Percentiles rank a stretch among this genome's conserved stretches.
Conservation (phyloP, 2,888 invertebrate genomes). For the Drosophila prolongata region DNA sequence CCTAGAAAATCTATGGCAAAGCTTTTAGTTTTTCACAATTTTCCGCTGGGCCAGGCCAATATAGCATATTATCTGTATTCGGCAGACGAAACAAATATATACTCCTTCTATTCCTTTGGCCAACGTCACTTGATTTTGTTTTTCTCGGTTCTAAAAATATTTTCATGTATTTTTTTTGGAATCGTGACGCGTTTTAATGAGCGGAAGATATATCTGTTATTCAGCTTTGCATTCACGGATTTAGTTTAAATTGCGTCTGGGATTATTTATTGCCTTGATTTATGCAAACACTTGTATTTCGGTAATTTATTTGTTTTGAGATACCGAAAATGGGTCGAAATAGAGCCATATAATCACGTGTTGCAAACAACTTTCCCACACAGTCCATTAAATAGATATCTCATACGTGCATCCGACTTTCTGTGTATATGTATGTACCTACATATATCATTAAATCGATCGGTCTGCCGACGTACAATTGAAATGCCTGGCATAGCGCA, state of each 20-base stretch:
- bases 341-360: constrained; percentile 63
- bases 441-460: constrained; percentile 42
- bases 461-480: constrained; percentile 36
- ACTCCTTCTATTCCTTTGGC: constrained; percentile 4
- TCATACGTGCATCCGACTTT: constrained; percentile 15
- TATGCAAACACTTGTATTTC: constrained; percentile 12
- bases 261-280: constrained; percentile 28
- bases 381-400: constrained; percentile 42
- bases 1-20: constrained; percentile 28
- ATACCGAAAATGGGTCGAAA: constrained; percentile 37
- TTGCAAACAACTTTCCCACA: constrained; percentile 46
- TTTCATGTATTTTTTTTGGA: constrained; percentile 36
- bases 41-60: constrained; percentile 13
- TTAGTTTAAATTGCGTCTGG: constrained; percentile 24
- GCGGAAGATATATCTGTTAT: constrained; percentile 39
- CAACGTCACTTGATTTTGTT: constrained; percentile 42
- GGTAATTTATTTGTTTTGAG: constrained; percentile 26
- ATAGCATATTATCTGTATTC: constrained; percentile 18
- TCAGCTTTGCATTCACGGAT: constrained; percentile 31
- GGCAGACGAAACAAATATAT: constrained; percentile 1
- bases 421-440: background rate
- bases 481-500: constrained; percentile 44
- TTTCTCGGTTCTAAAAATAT: constrained; percentile 49
- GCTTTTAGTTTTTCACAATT: constrained; percentile 46
- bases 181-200: constrained; percentile 71